Conservation (phyloP, 2,888 invertebrate species). For the Baccha elongata region DNA sequence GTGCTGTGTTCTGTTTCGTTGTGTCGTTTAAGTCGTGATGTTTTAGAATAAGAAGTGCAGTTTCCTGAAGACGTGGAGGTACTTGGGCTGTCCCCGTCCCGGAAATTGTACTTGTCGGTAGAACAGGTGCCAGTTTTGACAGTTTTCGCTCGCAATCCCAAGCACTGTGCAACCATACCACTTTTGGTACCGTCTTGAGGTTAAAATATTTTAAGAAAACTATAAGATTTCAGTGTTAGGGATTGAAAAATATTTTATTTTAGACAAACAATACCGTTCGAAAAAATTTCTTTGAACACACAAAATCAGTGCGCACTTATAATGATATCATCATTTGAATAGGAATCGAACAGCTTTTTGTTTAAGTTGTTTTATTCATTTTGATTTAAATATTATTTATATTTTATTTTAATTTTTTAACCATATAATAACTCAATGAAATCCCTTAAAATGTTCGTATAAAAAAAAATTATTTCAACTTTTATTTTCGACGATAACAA, state of each 20-base stretch:
- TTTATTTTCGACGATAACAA: conserved; percentile 60
- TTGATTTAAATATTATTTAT: not conserved
- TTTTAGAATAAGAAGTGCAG: conserved; percentile 69
- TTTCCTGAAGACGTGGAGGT: conserved; percentile 75
- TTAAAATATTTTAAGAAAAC: not conserved
- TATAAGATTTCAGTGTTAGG: not conserved
- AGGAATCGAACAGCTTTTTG: not conserved
- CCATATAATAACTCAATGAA: conserved; percentile 6
- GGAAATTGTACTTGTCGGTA: conserved; percentile 79
- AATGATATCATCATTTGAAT: conserved; percentile 17
- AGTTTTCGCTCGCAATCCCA: conserved; percentile 32
- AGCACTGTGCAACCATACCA: conserved; percentile 57
- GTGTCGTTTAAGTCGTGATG: conserved; percentile 72
- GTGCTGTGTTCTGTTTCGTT: conserved; percentile 71
- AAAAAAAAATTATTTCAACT: conserved; percentile 51
- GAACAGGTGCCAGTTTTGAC: conserved; percentile 81
- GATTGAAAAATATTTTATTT: conserved; percentile 14
- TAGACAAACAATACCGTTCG: conserved; percentile 9
- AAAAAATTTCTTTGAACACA: not conserved
- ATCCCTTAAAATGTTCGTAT: conserved; percentile 31
- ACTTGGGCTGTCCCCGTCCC: conserved; percentile 77
- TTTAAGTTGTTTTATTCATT: not conserved
- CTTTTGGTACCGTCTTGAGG: not conserved
- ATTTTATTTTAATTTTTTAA: conserved; percentile 26
- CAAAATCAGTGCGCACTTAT: conserved; percentile 10